Base-by-base conservation (phyloP, 1,140 invertebrate genomes). In the Drosophila mayri region DNA sequence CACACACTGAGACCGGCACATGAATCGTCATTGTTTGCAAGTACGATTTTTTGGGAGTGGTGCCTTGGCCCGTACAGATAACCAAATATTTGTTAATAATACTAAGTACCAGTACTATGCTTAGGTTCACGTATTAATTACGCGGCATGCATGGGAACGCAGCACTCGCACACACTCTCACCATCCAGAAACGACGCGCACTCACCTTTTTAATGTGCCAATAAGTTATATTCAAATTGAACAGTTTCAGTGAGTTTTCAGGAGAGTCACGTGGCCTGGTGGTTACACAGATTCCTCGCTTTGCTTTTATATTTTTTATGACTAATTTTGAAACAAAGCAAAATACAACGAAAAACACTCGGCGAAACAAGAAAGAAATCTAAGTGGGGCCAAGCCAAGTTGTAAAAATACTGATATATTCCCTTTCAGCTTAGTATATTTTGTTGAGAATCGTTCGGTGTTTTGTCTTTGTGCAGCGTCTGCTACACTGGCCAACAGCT, bases 41-140 rank as follows among this genome's bases (percentile, higher is more conserved):
- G 61, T 63, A 59, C 8, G 75, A 49, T 66, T 85, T 76, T 76
- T 90, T 70, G 71, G 85, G 86, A 81, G 85, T 85, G 81, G 67
- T 65, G 47, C 54, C 63, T 37, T 52, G 77, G 41, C 37, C 20
- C 18, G 32, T 54, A 38, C 20, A 44, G 75, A 70, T 72, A 79
- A 64, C 54, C 55, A 72, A 52, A n/a, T 38, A 41, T 43, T 71
- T 60, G 49, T 63, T 59, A 67, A 22, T 40, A 76, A 76, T 6
- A 20, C 49, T 12, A n/a, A n/a, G 22, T 22, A 11, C 16, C 43
- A 46, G 47, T 9, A 14, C n/a, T 58, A 47, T 25, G 32, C 8
- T 61, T 28, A 46, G 46, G 50, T 28, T 20, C 18, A 20, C 46
- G 57, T 68, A 37, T 62, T 46, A 63, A 46, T 30, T 22, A 67